Base-by-base conservation (phyloP, 1,140 invertebrate genomes). In the Conus betulinus region DNA sequence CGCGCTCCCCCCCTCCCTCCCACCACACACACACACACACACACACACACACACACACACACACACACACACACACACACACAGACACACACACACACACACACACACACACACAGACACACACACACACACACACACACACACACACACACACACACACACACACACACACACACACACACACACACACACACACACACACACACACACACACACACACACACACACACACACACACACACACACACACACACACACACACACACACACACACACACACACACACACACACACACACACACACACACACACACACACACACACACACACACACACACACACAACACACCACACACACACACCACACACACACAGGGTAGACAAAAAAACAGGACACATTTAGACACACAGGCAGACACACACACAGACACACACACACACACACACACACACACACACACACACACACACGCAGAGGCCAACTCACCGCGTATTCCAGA, bases 191-290 rank as follows among this genome's bases (percentile, higher is more conserved):
- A 39, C 39, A 39, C 39, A 39, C n/a, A 39, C 39, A 39, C 39
- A n/a, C n/a, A n/a, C n/a, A n/a, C n/a, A n/a, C n/a, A n/a, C n/a
- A n/a, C n/a, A n/a, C n/a, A n/a, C n/a, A n/a, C n/a, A n/a, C n/a
- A n/a, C n/a, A n/a, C n/a, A n/a, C n/a, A n/a, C n/a, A n/a, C 57
- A 60, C 17, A 23, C 67, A 71, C 67, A 23, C 17, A 71, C 17
- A 71, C 67, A 23, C 17, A 11, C 67, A 71, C 67, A 23, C 67
- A 71, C 67, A 23, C 67, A 71, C 67, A 71, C 67, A 71, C 17
- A 71, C 67, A 71, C 67, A 71, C 67, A 71, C 67, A 71, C 67
- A 71, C 67, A 71, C 67, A 71, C 67, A 71, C 67, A 71, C 67
- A 71, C 67, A 71, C 67, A 71, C 67, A 71, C 67, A 71, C 67